Base-by-base conservation (phyloP, 2,797 vertebrate genomes). In the Esox lucius region DNA sequence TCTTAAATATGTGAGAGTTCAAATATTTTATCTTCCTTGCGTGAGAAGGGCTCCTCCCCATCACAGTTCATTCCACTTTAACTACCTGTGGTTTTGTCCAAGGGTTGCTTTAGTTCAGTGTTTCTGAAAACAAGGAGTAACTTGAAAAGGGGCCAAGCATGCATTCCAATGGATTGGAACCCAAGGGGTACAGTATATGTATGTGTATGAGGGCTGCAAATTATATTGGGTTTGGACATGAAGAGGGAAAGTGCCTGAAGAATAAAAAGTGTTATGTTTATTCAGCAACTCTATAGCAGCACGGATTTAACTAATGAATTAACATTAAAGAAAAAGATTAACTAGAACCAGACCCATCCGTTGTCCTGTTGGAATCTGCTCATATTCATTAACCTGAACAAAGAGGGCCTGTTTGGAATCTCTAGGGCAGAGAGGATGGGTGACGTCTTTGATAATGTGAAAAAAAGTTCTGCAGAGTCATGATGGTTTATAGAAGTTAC, bases 401-500 rank as follows among this genome's bases (percentile, higher is more conserved):
- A 22, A 24, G 19, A 75, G 35, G 22, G 51, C 33, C 0, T 28
- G 5, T 53, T 9, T 62, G 64, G 26, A 65, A 68, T 66, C 12
- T 28, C 24, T 4, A 31, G 26, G 11, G 28, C 0, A 28, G n/a
- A 42, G 39, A 35, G 26, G 12, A 51, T 39, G n/a, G 35, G 68
- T 77, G n/a, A 51, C 48, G 6, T 24, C 53, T 66, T 68, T 70
- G 70, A 71, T 39, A 53, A 16, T 4, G 49, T 24, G 13, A 46
- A 70, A 22, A 64, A 56, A 70, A 71, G 70, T 56, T 65, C n/a
- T 59, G 15, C 68, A 31, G 59, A 17, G 61, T 77, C 65, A 69
- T 42, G 26, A 48, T 15, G n/a, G 48, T 31, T 42, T 53, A 28
- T 69, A 69, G 46, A 72, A 64, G 64, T 69, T 42, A 71, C 68